A percentile compares a stretch with the other conserved stretches of the same genome.
These are phyloP conservation scores for Platysteira castanea DNA, from an alignment of 2,113 vertebrate species.

Conservation along the genomic window DNA sequence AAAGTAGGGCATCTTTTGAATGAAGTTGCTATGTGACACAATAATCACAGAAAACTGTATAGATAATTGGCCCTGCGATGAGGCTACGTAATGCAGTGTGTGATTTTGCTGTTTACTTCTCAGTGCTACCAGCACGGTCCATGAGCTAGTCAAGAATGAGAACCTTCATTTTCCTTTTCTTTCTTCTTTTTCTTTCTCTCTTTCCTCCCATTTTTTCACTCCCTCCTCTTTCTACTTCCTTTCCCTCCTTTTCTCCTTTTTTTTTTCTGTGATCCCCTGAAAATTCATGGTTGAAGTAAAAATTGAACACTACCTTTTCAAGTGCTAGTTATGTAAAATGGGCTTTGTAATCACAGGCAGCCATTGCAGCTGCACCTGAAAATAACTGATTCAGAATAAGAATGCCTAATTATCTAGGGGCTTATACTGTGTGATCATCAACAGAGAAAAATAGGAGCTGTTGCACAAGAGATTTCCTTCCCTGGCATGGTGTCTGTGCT, in stretches of 20 bases:
- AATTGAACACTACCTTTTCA: background rate
- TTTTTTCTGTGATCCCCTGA: background rate
- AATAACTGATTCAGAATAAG: conserved; percentile 3
- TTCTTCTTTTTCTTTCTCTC: background rate
- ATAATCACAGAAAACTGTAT: background rate
- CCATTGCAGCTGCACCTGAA: conserved; percentile 29
- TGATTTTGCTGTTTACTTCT: background rate
- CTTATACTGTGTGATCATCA: background rate
- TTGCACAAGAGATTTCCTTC: background rate
- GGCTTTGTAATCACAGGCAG: conserved; percentile 4
- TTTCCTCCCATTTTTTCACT: background rate
- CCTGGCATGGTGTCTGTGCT: background rate
- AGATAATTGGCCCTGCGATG: background rate
- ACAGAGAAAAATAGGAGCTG: background rate
- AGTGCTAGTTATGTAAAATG: background rate
- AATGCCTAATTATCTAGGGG: background rate
- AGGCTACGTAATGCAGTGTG: background rate
- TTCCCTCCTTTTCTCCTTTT: background rate
- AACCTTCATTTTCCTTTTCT: background rate
- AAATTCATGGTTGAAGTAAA: background rate
- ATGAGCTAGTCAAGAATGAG: background rate
- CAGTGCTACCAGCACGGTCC: background rate
- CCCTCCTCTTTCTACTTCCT: background rate
- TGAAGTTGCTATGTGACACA: background rate
- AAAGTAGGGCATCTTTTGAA: background rate